phyloP scores from a whole-genome alignment of 2,113 vertebrate genomes.

The Orthochromis indermauri region DNA sequence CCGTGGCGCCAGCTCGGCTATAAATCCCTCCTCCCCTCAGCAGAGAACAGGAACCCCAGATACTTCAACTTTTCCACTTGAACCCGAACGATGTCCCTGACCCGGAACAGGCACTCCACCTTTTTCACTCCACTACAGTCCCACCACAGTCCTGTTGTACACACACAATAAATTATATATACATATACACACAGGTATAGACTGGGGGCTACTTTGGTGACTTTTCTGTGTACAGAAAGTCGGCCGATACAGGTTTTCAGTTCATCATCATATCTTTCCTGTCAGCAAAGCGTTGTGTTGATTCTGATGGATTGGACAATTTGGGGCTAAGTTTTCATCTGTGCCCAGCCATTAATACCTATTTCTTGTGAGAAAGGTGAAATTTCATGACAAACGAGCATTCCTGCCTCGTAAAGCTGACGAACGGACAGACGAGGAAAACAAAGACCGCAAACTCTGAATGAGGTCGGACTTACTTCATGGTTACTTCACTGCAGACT shows the following conservation, averaged over 20 bases:
- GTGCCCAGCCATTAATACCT: not conserved
- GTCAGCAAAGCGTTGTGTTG: not conserved
- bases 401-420: not conserved
- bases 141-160: rapidly evolving
- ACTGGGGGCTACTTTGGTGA: rapidly evolving
- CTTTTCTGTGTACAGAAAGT: not conserved
- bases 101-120: not conserved
- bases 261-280: not conserved
- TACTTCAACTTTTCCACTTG: not conserved
- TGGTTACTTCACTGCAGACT: not conserved
- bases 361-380: not conserved
- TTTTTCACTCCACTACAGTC: not conserved
- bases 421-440: not conserved
- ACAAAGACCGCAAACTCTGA: not conserved
- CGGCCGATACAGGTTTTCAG: not conserved
- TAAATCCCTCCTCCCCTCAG: not conserved
- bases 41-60: not conserved
- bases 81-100: rapidly evolving
- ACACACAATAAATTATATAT: not conserved
- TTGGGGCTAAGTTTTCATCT: not conserved
- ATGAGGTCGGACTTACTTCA: not conserved
- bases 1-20: not conserved
- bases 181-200: not conserved
- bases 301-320: not conserved
- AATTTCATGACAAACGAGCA: not conserved